A percentile compares a stretch with the other conserved stretches of the same genome.
Conservation (phyloP, 30 jellyfish, hydroid and myxozoan genomes). For the Hydractinia symbiolongicarpus region DNA sequence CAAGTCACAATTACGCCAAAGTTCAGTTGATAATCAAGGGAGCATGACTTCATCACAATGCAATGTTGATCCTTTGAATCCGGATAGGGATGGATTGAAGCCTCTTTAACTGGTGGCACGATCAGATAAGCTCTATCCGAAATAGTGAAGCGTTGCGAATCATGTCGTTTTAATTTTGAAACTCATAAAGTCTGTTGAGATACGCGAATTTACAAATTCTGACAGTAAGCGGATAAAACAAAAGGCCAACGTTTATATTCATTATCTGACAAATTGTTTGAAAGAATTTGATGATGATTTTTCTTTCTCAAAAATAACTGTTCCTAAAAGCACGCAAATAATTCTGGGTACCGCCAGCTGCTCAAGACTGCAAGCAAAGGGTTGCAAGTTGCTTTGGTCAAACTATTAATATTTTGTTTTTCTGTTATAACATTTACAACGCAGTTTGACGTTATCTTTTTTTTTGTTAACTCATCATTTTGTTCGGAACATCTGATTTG, state of each 20-base stretch:
- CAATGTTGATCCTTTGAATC: slow-evolving; percentile 1
- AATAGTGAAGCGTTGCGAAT: slow-evolving; percentile 1
- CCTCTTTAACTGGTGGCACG: slow-evolving; percentile 9
- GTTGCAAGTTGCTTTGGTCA: too few relatives aligned
- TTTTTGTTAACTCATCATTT: too few relatives aligned
- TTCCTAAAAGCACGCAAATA: slow-evolving; percentile 4
- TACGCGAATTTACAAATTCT: not conserved
- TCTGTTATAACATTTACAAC: too few relatives aligned
- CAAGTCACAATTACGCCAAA: too few relatives aligned
- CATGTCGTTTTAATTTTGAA: not conserved
- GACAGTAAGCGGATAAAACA: slow-evolving; percentile 5
- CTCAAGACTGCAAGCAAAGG: too few relatives aligned
- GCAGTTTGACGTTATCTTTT: too few relatives aligned
- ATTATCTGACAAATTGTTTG: slow-evolving; percentile 1
- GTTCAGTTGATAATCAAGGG: not conserved
- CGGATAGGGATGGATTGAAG: slow-evolving; percentile 12
- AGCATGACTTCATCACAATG: not conserved
- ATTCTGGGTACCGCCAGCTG: too few relatives aligned
- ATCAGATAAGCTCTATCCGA: slow-evolving; percentile 6
- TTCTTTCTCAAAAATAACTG: not conserved
- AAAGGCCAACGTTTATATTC: slow-evolving; percentile 8
- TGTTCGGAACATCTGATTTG: too few relatives aligned
- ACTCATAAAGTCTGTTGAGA: not conserved
- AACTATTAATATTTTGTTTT: too few relatives aligned
- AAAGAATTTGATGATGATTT: not conserved